Base-by-base conservation (phyloP, 2,888 invertebrate genomes). In the Microplitis manilae region DNA sequence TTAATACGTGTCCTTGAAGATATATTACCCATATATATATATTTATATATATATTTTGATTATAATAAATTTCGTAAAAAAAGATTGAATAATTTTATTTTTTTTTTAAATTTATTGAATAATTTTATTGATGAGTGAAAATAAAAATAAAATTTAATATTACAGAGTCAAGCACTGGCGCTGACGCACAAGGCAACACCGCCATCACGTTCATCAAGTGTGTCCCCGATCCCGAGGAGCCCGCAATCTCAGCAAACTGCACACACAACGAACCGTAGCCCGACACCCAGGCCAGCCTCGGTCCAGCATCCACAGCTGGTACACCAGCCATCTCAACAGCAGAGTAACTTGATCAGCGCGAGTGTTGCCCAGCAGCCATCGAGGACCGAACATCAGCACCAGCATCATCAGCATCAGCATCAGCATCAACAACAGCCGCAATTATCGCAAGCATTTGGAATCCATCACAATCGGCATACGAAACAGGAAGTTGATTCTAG, bases 91-190 rank as follows among this genome's bases (percentile, higher is more conserved):
- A 67, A 67, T 39, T 9, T 20, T 38, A 7, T 13, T 30, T 20
- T 38, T 20, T 20, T 30, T 30, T 30, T 30, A 30, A 30, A 30
- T 30, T 30, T 30, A 67, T 30, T 38, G 39, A 60, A 65, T 8
- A 6, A 64, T 7, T 9, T 65, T 65, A 64, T 40, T 59, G 17
- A 68, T 15, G n/a, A 68, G 6, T 50, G 17, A 20, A 74, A 59
- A 65, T 13, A 73, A 50, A n/a, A 38, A 59, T 64, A 64, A 40
- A 65, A 76, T 62, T n/a, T 38, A 7, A 61, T 74, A 40, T 62
- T 70, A 40, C 91, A 94, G 94, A 93, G 92, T 86, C 94, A 94
- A 88, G 94, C 94, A 73, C 88, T 94, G 88, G 93, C 94, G 78
- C 89, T 94, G 87, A 94, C 94, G 81, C 92, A 93, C 87, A 89